Base-by-base conservation (phyloP, 2,888 invertebrate genomes). In the Napeogenes sylphis region DNA sequence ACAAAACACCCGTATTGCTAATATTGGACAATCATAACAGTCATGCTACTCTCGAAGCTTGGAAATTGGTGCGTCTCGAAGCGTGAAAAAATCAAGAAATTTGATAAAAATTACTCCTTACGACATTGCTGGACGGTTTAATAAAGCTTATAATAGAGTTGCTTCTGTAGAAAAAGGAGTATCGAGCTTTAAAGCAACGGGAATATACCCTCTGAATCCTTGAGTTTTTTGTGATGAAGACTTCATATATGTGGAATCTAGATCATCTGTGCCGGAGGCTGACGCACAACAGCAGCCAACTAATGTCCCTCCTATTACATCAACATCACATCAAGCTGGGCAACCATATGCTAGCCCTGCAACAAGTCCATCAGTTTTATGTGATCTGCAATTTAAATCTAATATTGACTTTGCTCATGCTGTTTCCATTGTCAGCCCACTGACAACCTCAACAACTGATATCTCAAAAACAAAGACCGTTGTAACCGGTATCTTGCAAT, bases 41-140 rank as follows among this genome's bases (percentile, higher is more conserved):
- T 54, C 65, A 67, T 55, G 35, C 12, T 54, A 63, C 66, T 68
- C 59, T 75, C 12, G 42, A 56, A 33, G 65, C 67, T 61, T 70
- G 70, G 58, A 65, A 73, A 46, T 69, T 69, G 57, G 73, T n/a
- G n/a, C n/a, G n/a, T n/a, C n/a, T n/a, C n/a, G n/a, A n/a, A n/a
- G n/a, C n/a, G n/a, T n/a, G n/a, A n/a, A n/a, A n/a, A n/a, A n/a
- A 55, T 55, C 55, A 33, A 55, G 55, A 6, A 55, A 55, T 55
- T 55, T 55, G 38, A 33, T 55, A 3, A 55, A 55, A 55, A 55
- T 55, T 55, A 55, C 55, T 4, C 55, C 55, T 33, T 55, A 55
- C 55, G 33, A 55, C 55, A 55, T 55, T 55, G 35, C 55, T 13
- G 33, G 55, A 12, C 55, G 32, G 33, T 55, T 55, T 33, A 55